phyloP scores from a whole-genome alignment of 2,113 vertebrate species.

The Synodontis membranacea region DNA sequence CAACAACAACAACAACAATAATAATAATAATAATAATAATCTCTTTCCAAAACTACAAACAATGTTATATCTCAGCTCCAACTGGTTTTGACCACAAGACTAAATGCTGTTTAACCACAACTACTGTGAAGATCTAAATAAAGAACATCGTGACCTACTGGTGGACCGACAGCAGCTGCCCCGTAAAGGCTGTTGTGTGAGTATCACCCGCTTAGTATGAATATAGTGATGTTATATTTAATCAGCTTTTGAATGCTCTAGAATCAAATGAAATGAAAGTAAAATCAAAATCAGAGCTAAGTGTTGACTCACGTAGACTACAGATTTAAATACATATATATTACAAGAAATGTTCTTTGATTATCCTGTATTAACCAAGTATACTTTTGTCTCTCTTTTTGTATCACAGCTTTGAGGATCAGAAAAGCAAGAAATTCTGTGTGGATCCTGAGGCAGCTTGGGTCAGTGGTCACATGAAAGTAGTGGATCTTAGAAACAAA shows the following conservation, averaged over 20 bases:
- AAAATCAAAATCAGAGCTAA: not conserved
- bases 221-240: not conserved
- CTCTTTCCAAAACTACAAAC: not conserved
- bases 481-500: not conserved
- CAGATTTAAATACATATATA: too few relatives aligned
- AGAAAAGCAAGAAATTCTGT: not conserved
- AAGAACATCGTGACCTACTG: not conserved
- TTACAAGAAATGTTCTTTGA: not conserved
- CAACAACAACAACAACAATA: not conserved
- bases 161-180: conserved; percentile 9
- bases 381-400: not conserved
- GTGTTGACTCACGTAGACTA: too few relatives aligned
- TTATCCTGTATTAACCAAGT: not conserved
- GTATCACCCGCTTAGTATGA: not conserved
- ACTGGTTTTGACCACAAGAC: fast-evolving
- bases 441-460: not conserved
- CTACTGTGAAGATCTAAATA: not conserved
- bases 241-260: not conserved
- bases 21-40: not conserved
- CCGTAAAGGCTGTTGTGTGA: conserved; percentile 12
- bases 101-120: not conserved
- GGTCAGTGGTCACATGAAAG: not conserved
- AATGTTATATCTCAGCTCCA: not conserved
- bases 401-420: conserved; percentile 9
- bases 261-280: not conserved